Conservation (phyloP, 1,140 invertebrate genomes). For the Globodera ellingtonae region DNA sequence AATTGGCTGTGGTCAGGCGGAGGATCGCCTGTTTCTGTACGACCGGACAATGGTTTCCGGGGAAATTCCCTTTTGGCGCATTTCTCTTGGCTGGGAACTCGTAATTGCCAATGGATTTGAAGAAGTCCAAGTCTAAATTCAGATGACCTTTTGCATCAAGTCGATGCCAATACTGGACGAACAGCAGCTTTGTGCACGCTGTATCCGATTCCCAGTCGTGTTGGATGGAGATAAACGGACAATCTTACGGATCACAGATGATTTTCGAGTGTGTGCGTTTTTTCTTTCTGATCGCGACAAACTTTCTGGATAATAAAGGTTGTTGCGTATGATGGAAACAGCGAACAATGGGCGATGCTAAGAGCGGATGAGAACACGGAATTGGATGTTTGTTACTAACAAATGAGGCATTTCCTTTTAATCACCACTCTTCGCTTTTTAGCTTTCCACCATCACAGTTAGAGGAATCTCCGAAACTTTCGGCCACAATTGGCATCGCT, state of each 20-base stretch:
- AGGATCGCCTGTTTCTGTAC: constrained; percentile 28
- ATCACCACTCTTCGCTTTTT: not conserved
- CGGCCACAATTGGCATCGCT: constrained; percentile 40
- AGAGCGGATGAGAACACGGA: constrained; percentile 16
- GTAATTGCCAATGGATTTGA: constrained; percentile 11
- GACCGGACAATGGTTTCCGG: constrained; percentile 38
- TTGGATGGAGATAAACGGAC: constrained; percentile 24
- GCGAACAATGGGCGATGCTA: constrained; percentile 24
- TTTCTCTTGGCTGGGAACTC: constrained; percentile 21
- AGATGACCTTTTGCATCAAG: constrained; percentile 33
- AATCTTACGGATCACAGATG: constrained; percentile 28
- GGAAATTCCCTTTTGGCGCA: constrained; percentile 33
- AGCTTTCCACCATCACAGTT: constrained; percentile 27
- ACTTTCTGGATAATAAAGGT: not conserved
- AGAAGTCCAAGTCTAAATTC: not conserved
- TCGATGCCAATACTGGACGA: constrained; percentile 16
- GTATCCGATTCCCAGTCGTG: constrained; percentile 37
- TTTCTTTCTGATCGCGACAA: not conserved
- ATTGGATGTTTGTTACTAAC: constrained; percentile 24
- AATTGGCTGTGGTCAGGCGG: constrained; percentile 12
- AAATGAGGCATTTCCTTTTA: not conserved
- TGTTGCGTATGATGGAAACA: constrained; percentile 26
- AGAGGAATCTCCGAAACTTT: constrained; percentile 37
- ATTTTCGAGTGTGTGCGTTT: constrained; percentile 15
- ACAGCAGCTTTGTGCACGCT: constrained; percentile 10